Evolutionary conservation across 2,797 vertebrate genomes (phyloP), one percentile per base, ranked within the genome.

Genomic region (Varecia variegata): DNA sequence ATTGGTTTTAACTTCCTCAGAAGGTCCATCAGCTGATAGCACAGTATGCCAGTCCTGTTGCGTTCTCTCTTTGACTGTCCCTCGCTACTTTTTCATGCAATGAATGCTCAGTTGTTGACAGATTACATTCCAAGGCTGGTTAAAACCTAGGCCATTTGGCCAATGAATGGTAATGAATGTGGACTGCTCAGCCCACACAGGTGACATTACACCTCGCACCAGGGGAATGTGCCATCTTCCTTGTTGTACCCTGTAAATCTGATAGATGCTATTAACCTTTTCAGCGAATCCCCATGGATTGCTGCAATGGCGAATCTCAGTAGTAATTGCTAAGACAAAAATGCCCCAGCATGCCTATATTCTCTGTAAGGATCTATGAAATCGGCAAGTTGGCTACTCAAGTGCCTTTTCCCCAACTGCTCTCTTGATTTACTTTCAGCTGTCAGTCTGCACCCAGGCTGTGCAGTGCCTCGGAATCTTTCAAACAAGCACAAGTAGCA

Each of bases 201-300:
- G 94, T 90, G 83, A 98, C 96, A 98, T 98, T 98, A 97, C 23
- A 20, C 92, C 96, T 98, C 86, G 52, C 98, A 92, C 97, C 85
- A 76, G 89, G 93, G 80, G 95, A 97, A 97, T 43, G 95, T 98
- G 97, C 98, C 97, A 96, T 96, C 97, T 96, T 97, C 90, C 96
- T 98, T 98, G 97, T 98, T 98, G 96, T 95, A 98, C 88, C 98
- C 97, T 86, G 97, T 98, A 98, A 98, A 89, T 70, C 97, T 98
- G 97, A 98, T 94, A 97, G 97, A 98, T 97, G 97, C 7, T 10
- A 96, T 97, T 98, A 98, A 98, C 98, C 97, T 98, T 98, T 98
- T 96, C 97, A 98, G 79, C 27, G 74, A 97, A 95, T 95, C 98
- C 98, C 98, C 96, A 4, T 95, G 98, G 98, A 98, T 94, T 73